Conservation (phyloP, 2,797 vertebrate genomes). For the Pyrocephalus nanus region DNA sequence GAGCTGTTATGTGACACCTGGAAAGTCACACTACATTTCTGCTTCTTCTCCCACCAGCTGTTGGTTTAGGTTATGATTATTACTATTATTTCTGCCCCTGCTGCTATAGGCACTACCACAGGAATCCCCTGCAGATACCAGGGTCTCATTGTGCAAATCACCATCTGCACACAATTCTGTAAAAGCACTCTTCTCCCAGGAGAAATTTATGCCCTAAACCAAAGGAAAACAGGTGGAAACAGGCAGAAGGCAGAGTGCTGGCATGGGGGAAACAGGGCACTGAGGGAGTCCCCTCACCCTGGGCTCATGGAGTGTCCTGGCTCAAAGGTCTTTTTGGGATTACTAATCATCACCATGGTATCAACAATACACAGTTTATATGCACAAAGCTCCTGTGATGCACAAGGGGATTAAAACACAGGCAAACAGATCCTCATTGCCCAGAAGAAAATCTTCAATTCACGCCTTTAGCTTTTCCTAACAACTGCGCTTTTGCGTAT, state of each 20-base stretch:
- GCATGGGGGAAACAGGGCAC: background rate
- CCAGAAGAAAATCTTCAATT: constrained; percentile 29
- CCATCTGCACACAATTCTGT: background rate
- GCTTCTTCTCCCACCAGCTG: background rate
- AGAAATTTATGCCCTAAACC: background rate
- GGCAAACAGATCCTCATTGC: background rate
- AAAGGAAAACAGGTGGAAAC: background rate
- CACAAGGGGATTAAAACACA: background rate
- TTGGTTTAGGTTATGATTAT: background rate
- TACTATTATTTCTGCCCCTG: background rate
- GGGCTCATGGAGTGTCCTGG: background rate
- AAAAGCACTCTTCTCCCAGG: background rate
- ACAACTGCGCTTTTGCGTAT: background rate
- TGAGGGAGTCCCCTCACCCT: background rate
- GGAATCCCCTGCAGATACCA: background rate
- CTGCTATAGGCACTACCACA: background rate
- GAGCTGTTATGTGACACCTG: constrained; percentile 10
- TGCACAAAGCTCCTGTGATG: background rate
- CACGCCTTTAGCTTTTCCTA: background rate
- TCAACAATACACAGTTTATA: background rate
- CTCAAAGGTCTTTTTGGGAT: background rate
- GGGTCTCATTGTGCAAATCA: background rate
- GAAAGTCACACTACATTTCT: constrained; percentile 5
- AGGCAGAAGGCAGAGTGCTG: background rate
- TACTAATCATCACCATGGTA: background rate